These are phyloP conservation scores for Micropterix aruncella DNA, from an alignment of 2,888 invertebrate species.

Conservation along the genomic window DNA sequence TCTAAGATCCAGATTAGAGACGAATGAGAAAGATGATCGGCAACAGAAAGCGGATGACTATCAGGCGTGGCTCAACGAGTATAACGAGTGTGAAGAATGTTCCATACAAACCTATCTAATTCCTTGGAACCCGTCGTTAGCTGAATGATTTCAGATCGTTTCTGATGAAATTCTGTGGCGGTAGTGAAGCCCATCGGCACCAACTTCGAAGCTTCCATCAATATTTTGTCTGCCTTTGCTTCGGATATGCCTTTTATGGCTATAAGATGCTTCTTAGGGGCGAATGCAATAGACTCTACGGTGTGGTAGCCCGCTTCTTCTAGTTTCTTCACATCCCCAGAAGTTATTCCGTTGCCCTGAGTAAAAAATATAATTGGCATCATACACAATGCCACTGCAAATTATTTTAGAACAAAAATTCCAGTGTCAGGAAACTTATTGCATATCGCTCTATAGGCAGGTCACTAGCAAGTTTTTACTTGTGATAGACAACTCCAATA, in stretches of 20 bases:
- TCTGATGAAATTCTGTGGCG: slow-evolving; percentile 91
- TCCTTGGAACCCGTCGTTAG: slow-evolving; percentile 92
- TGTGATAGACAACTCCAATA: no score
- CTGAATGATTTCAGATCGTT: slow-evolving; percentile 84
- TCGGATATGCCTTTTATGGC: slow-evolving; percentile 93
- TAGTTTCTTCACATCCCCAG: slow-evolving; percentile 83
- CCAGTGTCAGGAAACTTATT: no score
- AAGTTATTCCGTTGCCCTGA: slow-evolving; percentile 82
- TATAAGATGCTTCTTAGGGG: slow-evolving; percentile 82
- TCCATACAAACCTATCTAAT: slow-evolving; percentile 64
- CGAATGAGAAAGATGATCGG: no score
- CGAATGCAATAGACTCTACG: slow-evolving; percentile 89
- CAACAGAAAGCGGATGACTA: no score
- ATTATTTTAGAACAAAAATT: no score
- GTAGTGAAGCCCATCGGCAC: slow-evolving; percentile 98
- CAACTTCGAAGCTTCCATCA: slow-evolving; percentile 80
- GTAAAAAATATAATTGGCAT: no score
- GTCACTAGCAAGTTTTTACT: no score
- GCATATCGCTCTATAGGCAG: no score
- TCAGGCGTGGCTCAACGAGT: no score
- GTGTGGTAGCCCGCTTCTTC: slow-evolving; percentile 90
- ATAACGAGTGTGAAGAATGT: no score
- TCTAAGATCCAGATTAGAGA: no score
- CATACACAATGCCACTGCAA: no score
- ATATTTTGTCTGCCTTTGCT: slow-evolving; percentile 90